Base-by-base conservation (phyloP, 2,113 vertebrate genomes). In the Boulengeromyrus knoepffleri region DNA sequence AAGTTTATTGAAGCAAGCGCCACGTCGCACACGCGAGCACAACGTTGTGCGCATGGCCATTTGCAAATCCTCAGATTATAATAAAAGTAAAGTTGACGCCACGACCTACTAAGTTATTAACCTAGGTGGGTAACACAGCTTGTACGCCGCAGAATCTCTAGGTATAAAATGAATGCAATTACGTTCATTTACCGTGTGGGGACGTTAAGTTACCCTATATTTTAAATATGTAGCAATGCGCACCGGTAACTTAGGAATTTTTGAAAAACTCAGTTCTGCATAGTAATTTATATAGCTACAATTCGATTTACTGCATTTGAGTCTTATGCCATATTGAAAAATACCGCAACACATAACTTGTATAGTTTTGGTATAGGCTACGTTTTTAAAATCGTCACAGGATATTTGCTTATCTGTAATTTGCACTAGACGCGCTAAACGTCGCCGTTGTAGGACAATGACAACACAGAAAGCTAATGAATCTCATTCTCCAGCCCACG, bases 141-240 rank as follows among this genome's bases (percentile, higher is more conserved):
- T 45, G 7, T 21, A 74, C 52, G 27, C 53, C 10, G 15, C 3
- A 24, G 2, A 31, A 36, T 5, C 45, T 49, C 39, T 47, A 47
- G 42, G 2, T 36, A 87, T 31, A 88, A 80, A 47, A 83, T 84
- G 19, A 56, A 13, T 89, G 89, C 42, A 85, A 46, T 89, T 84
- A 39, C 80, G 46, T 17, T 89, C 24, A 80, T 85, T 85, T 62
- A n/a, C 88, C 80, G 52, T 24, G 24, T 52, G 89, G 80, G 80
- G 89, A 62, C 89, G 77, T 62, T 58, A 47, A 7, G 39, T 39
- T 45, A 12, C 87, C n/a, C 87, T 13, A 27, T 45, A 21, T 27
- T 42, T 46, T 36, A 53, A 77, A 49, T 92, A 92, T 88, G 90
- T 92, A 58, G n/a, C 31, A 52, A 13, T 66, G 80, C 39, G 31